Evolutionary conservation across 2,797 vertebrate species (phyloP), one percentile per base, ranked within the genome.

Genomic region (Melanotaenia trifasciata): DNA sequence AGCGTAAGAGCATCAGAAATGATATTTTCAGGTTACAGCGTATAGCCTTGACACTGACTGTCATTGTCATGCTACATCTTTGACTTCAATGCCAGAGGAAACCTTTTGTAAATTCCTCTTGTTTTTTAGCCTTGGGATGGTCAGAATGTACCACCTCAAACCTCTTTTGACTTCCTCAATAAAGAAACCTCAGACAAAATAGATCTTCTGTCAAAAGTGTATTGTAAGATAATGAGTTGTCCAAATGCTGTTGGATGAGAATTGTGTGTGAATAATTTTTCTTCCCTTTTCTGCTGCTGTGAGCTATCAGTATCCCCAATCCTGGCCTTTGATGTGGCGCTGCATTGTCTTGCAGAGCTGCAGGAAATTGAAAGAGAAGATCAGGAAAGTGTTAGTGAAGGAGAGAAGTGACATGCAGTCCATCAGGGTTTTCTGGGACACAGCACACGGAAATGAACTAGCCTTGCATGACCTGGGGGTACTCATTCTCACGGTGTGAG

Each of bases 281-380:
- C 2, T 68, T 1, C 13, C 45, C 47, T 64, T 54, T 57, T 67
- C n/a, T 72, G 74, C 83, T 80, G 76, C 86, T 73, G 86, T 38
- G 59, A 86, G 84, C 86, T 47, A 78, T 86, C 81, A 71, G 36
- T 59, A 67, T 60, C 67, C n/a, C 68, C 71, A 14, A 72, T 32
- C 60, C 69, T 51, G 84, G 72, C 70, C 78, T 92, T 90, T 90
- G 90, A 90, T 88, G 87, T 77, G 43, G 77, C 75, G 38, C 74
- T 70, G 76, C 67, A 84, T 93, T 93, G 87, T 93, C 89, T 90
- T 88, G 85, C 57, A 32, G 82, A 82, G 86, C 81, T 78, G 84
- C 90, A 91, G 93, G 91, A 92, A 92, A 94, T 94, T 92, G 91
- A 91, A 90, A 90, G 80, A 40, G 67, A 76, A 89, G 86, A 90